Evolutionary conservation across 2,113 vertebrate genomes (phyloP), one percentile per base, ranked within the genome.

Genomic region (Bujurquina vittata): DNA sequence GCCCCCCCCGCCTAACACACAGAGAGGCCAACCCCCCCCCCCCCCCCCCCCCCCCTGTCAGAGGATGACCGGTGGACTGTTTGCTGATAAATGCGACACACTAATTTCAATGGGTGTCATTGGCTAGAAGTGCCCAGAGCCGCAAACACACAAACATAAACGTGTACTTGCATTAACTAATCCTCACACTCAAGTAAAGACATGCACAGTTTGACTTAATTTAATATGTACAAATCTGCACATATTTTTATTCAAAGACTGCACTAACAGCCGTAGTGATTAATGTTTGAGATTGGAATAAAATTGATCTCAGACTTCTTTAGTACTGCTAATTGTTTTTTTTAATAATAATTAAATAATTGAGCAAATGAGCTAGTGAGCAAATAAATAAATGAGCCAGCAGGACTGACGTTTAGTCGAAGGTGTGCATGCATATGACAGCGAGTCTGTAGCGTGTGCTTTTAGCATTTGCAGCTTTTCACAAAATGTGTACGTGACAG

Each of bases 61-160:
- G 58, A 75, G 5, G 23, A 35, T 75, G 88, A 84, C 69, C 83
- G 81, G 35, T 17, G 2, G 37, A 87, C 86, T 57, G 40, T 92
- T 86, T 78, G 46, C 75, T 86, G 77, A 92, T 84, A 83, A 94
- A 94, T 93, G 85, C 90, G 81, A 55, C 22, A 54, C 78, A 80
- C 85, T 89, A 83, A 91, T 87, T 88, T 86, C 73, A 83, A 15
- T 69, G 0, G 26, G 46, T 49, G 46, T 87, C 72, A 90, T 84
- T 12, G 52, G 86, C 86, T 74, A 77, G 23, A 80, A 69, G 59
- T 65, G 56, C 59, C 72, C 29, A 29, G 75, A 40, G 87, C 60
- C 1, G 2, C 52, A 26, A 61, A 83, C 81, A 46, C 5, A n/a
- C 57, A 60, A 43, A 46, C 23, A 62, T 46, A 81, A 65, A 40